These are phyloP conservation scores for Catostylus mosaicus DNA, from an alignment of 30 jellyfish, hydroid and myxozoan species.

Conservation along the genomic window DNA sequence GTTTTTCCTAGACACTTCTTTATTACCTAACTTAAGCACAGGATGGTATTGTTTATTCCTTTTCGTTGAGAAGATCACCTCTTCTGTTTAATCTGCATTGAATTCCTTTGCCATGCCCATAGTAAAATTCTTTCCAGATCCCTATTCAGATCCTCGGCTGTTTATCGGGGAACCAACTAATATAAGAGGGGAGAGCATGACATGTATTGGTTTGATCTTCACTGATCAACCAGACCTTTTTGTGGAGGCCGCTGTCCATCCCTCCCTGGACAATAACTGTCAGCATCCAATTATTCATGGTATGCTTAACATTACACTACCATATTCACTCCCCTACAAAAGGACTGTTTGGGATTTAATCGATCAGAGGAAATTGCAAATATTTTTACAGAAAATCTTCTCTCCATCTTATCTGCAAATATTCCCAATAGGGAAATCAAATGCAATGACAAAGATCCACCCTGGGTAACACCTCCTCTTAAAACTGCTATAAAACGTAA, in stretches of 20 bases:
- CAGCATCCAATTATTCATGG: conserved; percentile 26
- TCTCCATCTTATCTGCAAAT: conserved; percentile 26
- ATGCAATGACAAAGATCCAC: conserved; percentile 42
- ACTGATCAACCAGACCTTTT: too few species aligned
- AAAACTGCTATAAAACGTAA: conserved; percentile 24
- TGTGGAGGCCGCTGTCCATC: conserved; percentile 10
- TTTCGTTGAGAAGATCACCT: neutral
- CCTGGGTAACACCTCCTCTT: conserved; percentile 33
- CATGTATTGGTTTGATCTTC: too few species aligned
- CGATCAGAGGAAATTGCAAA: neutral
- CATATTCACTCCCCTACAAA: conserved; percentile 19
- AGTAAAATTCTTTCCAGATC: neutral
- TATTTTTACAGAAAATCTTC: neutral
- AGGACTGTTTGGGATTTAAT: conserved; percentile 27
- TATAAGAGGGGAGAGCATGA: too few species aligned
- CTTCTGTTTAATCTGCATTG: neutral
- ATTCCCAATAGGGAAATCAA: conserved; percentile 27
- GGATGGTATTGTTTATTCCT: neutral
- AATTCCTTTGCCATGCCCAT: neutral
- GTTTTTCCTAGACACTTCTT: neutral
- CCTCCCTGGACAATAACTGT: conserved; percentile 21
- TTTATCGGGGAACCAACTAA: too few species aligned
- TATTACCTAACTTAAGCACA: neutral
- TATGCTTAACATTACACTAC: conserved; percentile 6
- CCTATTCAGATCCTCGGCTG: neutral